These are phyloP conservation scores for Leuciscus waleckii DNA, from an alignment of 2,797 vertebrate genomes.

Conservation along the genomic window DNA sequence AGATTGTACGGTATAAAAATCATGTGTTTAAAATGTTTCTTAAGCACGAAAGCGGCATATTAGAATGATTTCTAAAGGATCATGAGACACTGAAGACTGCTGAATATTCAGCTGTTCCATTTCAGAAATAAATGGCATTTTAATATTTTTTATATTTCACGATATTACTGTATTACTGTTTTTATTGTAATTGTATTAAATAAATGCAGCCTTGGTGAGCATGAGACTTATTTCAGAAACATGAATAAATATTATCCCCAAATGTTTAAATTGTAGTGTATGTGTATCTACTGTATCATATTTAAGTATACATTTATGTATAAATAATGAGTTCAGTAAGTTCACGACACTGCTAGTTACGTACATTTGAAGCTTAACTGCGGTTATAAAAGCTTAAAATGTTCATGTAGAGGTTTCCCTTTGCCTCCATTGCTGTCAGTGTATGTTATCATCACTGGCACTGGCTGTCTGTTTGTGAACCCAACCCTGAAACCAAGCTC, in stretches of 20 bases:
- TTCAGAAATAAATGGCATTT: not conserved
- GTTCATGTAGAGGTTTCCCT: constrained; percentile 25
- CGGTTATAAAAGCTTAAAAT: not conserved
- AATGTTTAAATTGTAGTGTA: not conserved
- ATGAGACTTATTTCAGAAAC: not conserved
- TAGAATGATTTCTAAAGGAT: not conserved
- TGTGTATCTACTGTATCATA: not conserved
- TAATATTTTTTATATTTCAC: too few relatives aligned
- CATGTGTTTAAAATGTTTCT: not conserved
- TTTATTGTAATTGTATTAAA: not conserved
- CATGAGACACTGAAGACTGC: not conserved
- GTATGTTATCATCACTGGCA: constrained; percentile 24
- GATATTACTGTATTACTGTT: too few relatives aligned
- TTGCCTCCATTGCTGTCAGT: constrained; percentile 27
- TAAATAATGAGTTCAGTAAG: not conserved
- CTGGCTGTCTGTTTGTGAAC: constrained; percentile 30
- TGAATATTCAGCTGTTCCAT: not conserved
- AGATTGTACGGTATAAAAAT: not conserved
- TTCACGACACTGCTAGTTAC: not conserved
- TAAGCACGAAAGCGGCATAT: not conserved
- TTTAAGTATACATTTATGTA: not conserved
- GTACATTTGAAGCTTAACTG: not conserved
- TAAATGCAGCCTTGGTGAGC: constrained; percentile 1
- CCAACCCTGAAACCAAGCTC: constrained; percentile 15
- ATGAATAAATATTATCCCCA: not conserved